These are phyloP conservation scores for Lutraria lutraria DNA, from an alignment of 2,888 invertebrate genomes.

Conservation along the genomic window DNA sequence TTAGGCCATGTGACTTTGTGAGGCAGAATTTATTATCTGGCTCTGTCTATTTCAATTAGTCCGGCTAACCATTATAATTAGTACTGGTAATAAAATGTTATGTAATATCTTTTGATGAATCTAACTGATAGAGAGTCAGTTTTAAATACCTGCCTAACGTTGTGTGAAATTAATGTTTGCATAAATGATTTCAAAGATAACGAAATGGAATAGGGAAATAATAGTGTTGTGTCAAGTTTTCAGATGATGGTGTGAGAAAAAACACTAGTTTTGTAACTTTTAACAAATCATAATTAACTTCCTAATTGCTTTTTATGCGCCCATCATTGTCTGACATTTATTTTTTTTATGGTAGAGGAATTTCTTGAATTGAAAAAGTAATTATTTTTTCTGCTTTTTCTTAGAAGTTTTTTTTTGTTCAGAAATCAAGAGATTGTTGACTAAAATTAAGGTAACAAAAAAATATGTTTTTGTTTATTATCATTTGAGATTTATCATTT, in stretches of 20 bases:
- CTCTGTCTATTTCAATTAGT: constrained; percentile 60
- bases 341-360: background rate
- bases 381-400: background rate
- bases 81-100: constrained; percentile 42
- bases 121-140: background rate
- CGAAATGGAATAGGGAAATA: background rate
- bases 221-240: background rate
- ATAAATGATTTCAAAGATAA: constrained; percentile 23
- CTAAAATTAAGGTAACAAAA: background rate
- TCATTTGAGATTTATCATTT: background rate
- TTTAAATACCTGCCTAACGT: constrained; percentile 9
- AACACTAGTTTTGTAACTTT: background rate
- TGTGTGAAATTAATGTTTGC: constrained; percentile 47
- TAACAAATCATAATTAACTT: background rate
- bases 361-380: background rate
- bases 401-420: background rate
- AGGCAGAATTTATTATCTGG: constrained; percentile 48
- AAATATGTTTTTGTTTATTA: background rate
- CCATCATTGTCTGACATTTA: background rate
- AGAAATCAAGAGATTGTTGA: background rate
- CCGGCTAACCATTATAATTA: constrained; percentile 42
- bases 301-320: background rate
- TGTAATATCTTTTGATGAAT: constrained; percentile 35
- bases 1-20: constrained; percentile 15
- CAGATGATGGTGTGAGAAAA: background rate